Conservation (phyloP, 2,797 vertebrate genomes). For the Erithacus rubecula region DNA sequence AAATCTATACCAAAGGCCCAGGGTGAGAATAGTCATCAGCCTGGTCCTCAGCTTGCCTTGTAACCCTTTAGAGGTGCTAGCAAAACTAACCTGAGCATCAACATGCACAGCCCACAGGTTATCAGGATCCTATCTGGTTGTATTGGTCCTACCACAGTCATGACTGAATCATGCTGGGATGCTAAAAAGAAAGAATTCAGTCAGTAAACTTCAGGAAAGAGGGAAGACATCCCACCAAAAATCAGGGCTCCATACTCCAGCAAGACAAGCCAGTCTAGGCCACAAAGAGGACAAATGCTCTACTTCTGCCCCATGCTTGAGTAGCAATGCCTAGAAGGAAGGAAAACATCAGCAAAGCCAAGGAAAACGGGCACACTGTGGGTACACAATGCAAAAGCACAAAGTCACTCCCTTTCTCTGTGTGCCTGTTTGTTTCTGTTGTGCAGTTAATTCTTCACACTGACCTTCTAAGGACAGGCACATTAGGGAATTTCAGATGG, state of each 20-base stretch:
- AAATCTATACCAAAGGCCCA: background rate
- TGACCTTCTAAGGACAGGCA: constrained; percentile 56
- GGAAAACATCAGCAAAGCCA: constrained; percentile 1
- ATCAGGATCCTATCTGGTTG: background rate
- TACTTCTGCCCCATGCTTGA: background rate
- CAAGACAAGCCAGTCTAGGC: background rate
- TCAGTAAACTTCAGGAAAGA: background rate
- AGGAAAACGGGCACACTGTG: background rate
- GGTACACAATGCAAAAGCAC: constrained; percentile 13
- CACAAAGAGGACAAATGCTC: accelerated
- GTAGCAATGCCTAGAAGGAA: background rate
- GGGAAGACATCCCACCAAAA: background rate
- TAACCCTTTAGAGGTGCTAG: background rate
- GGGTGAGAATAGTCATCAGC: background rate
- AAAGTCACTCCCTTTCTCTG: background rate
- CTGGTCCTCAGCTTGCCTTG: background rate
- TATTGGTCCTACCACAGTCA: background rate
- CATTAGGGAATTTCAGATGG: constrained; percentile 41
- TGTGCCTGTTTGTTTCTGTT: constrained; percentile 11
- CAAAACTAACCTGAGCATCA: background rate
- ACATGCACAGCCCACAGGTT: background rate
- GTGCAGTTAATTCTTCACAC: background rate
- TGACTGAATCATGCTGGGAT: background rate
- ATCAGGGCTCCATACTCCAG: background rate
- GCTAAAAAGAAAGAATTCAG: background rate